Evolutionary conservation across 1,140 invertebrate genomes (phyloP), one percentile per base, ranked within the genome.

Genomic region (Parasteatoda tepidariorum): DNA sequence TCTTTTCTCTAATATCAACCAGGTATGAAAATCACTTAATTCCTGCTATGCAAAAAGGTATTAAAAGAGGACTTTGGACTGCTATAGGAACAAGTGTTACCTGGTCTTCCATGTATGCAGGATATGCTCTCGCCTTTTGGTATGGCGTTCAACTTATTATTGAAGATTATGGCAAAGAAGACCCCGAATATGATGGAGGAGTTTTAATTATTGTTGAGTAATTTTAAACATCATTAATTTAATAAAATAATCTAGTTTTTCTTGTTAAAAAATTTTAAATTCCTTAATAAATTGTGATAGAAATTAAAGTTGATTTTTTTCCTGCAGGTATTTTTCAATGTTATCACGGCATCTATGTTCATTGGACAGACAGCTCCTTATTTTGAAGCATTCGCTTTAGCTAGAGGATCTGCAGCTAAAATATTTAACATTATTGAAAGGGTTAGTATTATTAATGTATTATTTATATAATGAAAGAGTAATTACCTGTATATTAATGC

Each of bases 321-420:
- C 54, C 84, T 87, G 7, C 66, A 93, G 92, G 91, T 96, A 0
- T 93, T 96, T 85, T 96, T 96, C 87, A 93, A 93, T 48, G 94
- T 97, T 1, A 89, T 98, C 38, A 93, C 93, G 87, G 95, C 94
- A 5, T 94, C 95, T 0, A 95, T 96, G 88, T 95, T 94, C 87
- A 90, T 97, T 9, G 93, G 95, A 57, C 92, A 96, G 86, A 93
- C 95, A 2, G 93, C 94, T 11, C 95, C 96, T 0, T 94, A 93
- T 86, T 86, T 96, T 0, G 93, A 95, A 86, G 91, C 92, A 5
- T 93, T 97, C 87, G 92, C 93, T 9, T 91, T 91, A 0, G 95
- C 95, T 0, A 90, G 93, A 81, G 94, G 94, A 34, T 93, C 95
- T 11, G 96, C 95, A 0, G 91, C 91, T 13, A 92, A 92, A 55